Conservation (phyloP, 2,797 vertebrate species). For the Triplophysa yarkandensis region DNA sequence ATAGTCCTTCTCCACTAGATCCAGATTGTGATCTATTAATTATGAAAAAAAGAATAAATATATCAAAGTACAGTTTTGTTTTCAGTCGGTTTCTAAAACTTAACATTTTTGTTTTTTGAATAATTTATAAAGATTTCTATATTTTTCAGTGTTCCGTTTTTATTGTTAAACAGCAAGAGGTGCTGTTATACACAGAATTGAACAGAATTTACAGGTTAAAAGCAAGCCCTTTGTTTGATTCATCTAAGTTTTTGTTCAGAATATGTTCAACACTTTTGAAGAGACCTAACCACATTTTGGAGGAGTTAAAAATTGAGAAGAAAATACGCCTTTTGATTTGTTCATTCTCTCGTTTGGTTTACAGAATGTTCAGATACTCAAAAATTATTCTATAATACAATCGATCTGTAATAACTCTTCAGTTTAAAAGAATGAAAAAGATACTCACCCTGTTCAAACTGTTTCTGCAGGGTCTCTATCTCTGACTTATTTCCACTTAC, state of each 20-base stretch:
- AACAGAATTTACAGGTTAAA: no score
- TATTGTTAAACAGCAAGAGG: no score
- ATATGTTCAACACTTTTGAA: no score
- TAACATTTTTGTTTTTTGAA: not conserved
- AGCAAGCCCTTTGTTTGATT: no score
- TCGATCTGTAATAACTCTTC: not conserved
- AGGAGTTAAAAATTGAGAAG: no score
- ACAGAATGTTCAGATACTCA: not conserved
- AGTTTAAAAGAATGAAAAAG: not conserved
- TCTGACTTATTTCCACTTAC: slow-evolving; percentile 97
- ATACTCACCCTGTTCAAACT: slow-evolving; percentile 90
- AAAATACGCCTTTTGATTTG: no score
- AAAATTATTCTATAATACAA: not conserved
- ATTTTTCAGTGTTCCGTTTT: no score
- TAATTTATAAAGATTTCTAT: no score
- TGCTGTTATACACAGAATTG: no score
- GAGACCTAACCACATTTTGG: no score
- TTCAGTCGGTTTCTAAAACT: not conserved
- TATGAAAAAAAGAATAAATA: not conserved
- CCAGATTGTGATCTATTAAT: slow-evolving; percentile 84
- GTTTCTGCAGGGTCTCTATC: slow-evolving; percentile 95
- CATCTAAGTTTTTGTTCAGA: no score
- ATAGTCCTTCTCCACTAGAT: slow-evolving; percentile 95
- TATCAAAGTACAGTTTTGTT: not conserved
- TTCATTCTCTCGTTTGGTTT: not conserved